These are phyloP conservation scores for Eustalomyia histrio DNA, from an alignment of 2,888 invertebrate genomes.

Conservation along the genomic window DNA sequence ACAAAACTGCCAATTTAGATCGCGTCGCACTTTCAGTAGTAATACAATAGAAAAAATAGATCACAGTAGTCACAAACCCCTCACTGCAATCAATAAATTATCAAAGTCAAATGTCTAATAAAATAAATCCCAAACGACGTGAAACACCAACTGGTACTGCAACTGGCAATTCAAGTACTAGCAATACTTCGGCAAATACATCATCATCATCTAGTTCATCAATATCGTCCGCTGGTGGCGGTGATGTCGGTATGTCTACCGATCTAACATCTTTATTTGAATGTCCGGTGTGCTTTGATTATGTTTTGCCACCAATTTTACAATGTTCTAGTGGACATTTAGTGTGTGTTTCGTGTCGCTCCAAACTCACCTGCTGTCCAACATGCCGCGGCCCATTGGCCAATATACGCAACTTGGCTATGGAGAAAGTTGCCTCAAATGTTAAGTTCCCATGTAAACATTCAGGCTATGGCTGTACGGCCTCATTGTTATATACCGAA, in stretches of 20 bases:
- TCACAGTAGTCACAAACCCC: background rate
- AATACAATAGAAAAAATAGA: conserved; percentile 23
- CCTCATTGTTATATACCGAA: conserved; percentile 95
- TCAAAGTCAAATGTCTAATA: conserved; percentile 77
- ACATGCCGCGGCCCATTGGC: conserved; percentile 98
- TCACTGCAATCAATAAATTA: conserved; percentile 14
- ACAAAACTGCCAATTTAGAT: background rate
- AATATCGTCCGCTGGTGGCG: conserved; percentile 79
- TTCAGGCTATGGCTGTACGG: conserved; percentile 95
- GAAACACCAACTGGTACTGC: conserved; percentile 75
- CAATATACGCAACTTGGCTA: conserved; percentile 98
- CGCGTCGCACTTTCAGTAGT: too few relatives aligned
- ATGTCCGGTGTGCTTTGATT: conserved; percentile 99
- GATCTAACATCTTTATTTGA: conserved; percentile 95
- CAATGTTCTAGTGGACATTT: conserved; percentile 99
- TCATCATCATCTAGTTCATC: conserved; percentile 80
- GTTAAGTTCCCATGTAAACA: conserved; percentile 99
- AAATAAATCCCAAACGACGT: conserved; percentile 79
- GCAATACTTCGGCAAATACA: conserved; percentile 77
- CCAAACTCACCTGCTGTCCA: conserved; percentile 98
- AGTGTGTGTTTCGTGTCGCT: conserved; percentile 98
- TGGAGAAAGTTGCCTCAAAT: conserved; percentile 99
- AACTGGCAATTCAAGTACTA: conserved; percentile 71
- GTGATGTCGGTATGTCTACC: conserved; percentile 84
- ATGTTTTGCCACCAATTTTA: conserved; percentile 98